phyloP scores from a whole-genome alignment of 2,113 vertebrate species.

The Gadus macrocephalus region DNA sequence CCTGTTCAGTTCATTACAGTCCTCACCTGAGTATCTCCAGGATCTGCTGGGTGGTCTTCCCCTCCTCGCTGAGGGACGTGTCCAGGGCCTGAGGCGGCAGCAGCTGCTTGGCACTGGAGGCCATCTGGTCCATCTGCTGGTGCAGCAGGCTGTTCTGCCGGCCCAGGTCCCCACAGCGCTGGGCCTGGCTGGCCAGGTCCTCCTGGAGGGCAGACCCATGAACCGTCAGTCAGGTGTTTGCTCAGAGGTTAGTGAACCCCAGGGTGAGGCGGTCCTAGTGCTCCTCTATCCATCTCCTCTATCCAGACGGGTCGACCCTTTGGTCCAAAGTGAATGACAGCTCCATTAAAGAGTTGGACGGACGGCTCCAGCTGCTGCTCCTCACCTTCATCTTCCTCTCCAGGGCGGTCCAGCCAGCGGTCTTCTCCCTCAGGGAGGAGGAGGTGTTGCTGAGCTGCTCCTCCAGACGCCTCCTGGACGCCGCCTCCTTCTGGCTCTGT shows the following conservation, averaged over 20 bases:
- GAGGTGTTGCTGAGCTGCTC: constrained; percentile 79
- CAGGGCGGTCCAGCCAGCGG: constrained; percentile 73
- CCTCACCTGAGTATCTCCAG: constrained; percentile 83
- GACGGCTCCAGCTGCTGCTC: background rate
- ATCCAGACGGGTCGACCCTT: no score
- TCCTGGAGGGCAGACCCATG: constrained; percentile 65
- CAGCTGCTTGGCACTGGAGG: constrained; percentile 68
- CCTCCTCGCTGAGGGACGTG: constrained; percentile 83
- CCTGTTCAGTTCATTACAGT: no score
- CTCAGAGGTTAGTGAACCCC: no score
- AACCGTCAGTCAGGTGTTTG: background rate
- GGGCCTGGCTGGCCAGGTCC: constrained; percentile 73
- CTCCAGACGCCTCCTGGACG: constrained; percentile 78
- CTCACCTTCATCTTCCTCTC: constrained; percentile 83
- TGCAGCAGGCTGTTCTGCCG: constrained; percentile 87
- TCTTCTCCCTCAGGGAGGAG: constrained; percentile 76
- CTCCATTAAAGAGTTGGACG: background rate
- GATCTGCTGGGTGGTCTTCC: constrained; percentile 87
- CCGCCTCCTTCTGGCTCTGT: constrained; percentile 71
- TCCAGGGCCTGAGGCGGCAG: constrained; percentile 58
- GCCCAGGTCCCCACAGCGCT: constrained; percentile 79
- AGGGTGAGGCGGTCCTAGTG: no score
- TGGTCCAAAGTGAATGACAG: no score
- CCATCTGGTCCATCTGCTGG: constrained; percentile 87
- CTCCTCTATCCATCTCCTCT: no score